These are phyloP conservation scores for Corythaeola cristata DNA, from an alignment of 2,113 vertebrate species.

Conservation along the genomic window DNA sequence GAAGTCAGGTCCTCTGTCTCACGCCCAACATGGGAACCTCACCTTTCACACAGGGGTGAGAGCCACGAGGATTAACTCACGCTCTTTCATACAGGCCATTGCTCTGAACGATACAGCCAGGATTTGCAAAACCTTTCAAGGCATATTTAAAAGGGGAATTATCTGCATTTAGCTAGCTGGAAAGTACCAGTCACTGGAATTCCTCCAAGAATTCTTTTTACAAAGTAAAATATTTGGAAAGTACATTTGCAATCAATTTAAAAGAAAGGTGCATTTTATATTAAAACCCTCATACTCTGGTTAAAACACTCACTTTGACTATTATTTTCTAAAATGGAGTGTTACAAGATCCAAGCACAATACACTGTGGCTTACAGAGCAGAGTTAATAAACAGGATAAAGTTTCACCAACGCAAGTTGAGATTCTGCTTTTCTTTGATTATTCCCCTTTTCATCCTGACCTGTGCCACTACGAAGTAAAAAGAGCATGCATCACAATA, in stretches of 20 bases:
- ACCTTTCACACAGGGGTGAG: neutral
- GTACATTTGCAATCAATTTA: constrained; percentile 72
- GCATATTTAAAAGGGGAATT: constrained; percentile 4
- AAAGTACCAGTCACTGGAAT: constrained; percentile 57
- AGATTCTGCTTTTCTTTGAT: constrained; percentile 56
- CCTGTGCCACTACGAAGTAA: neutral
- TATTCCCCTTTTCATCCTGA: constrained; percentile 49
- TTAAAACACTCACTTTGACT: constrained; percentile 59
- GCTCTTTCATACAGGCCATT: neutral
- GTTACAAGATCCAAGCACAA: constrained; percentile 68
- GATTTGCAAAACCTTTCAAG: constrained; percentile 21
- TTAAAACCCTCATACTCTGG: constrained; percentile 44
- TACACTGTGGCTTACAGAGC: neutral
- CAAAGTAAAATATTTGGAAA: constrained; percentile 66
- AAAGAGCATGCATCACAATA: neutral
- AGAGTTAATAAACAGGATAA: constrained; percentile 68
- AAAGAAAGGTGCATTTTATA: constrained; percentile 48
- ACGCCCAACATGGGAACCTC: neutral
- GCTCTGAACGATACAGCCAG: neutral
- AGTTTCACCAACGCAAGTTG: constrained; percentile 48
- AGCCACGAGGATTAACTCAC: accelerated
- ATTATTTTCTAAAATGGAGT: constrained; percentile 68
- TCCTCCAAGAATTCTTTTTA: constrained; percentile 51
- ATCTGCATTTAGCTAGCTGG: constrained; percentile 37
- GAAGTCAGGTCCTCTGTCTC: neutral